Evolutionary conservation across 1,140 invertebrate genomes (phyloP).

Genomic region (Tetramorium parvispinum): DNA sequence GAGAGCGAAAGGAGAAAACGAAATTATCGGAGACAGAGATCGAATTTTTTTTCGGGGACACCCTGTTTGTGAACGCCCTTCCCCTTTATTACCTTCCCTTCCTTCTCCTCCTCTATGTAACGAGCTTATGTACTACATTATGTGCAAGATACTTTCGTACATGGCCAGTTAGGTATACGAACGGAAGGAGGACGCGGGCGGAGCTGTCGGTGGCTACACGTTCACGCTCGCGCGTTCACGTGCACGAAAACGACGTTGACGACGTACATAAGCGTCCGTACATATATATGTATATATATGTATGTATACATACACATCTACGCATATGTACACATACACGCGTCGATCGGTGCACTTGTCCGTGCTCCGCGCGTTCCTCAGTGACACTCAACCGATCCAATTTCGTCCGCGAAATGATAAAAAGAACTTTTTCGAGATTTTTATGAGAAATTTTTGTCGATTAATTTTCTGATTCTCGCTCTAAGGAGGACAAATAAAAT

Average conservation of each 20-base stretch:
- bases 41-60: constrained; percentile 71
- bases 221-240: constrained; percentile 67
- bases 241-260: constrained; percentile 56
- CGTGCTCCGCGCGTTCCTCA: constrained; percentile 65
- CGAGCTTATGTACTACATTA: constrained; percentile 72
- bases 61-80: constrained; percentile 66
- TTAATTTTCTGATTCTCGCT: neutral
- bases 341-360: constrained; percentile 71
- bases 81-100: constrained; percentile 43
- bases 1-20: neutral
- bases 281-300: neutral
- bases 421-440: constrained; percentile 33
- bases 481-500: neutral
- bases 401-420: constrained; percentile 4
- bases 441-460: neutral
- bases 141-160: constrained; percentile 69
- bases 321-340: constrained; percentile 28
- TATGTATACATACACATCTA: neutral
- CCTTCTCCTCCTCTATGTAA: constrained; percentile 63
- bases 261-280: constrained; percentile 45
- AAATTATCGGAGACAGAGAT: constrained; percentile 25
- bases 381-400: constrained; percentile 65
- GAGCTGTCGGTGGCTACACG: constrained; percentile 74
- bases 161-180: constrained; percentile 64
- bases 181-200: constrained; percentile 66